Evolutionary conservation across 2,888 invertebrate species (phyloP), one percentile per base, ranked within the genome.

Genomic region (Thalpophila matura): DNA sequence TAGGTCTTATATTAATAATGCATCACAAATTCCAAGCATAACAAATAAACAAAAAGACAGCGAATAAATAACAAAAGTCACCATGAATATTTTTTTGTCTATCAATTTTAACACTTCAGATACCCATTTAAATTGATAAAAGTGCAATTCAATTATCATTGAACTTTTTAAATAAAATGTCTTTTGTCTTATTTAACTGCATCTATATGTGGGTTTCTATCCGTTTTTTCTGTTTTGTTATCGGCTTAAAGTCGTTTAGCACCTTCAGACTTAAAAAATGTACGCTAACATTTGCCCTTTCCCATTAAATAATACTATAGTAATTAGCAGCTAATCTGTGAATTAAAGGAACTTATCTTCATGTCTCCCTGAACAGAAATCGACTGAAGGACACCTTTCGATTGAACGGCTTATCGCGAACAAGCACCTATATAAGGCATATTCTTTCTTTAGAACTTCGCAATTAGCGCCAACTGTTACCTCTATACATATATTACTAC

Each of bases 71-170:
- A 65, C 38, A n/a, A 51, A 64, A 70, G 58, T 55, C 50, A 4
- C n/a, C 12, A 45, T 55, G 14, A 29, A 37, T 12, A 18, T 6
- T 9, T 66, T 74, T 71, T 74, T 74, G 26, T 38, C 3, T 38
- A 37, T 47, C 3, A 61, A 58, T 56, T 75, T 61, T 43, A 71
- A 75, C 76, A 75, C 71, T 74, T 70, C 26, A 14, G 16, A 49
- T 27, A n/a, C 1, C 51, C 43, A 71, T 71, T 71, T 58, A 56
- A 56, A 71, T 74, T 71, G 72, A 67, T 67, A 53, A 75, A 46
- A 66, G 33, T 47, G 55, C 55, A 56, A 57, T 75, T 66, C 29
- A 62, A 71, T 74, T 67, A 67, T 57, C 76, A 71, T 63, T 76
- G 76, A 74, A 71, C 67, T 72, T 74, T 54, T 59, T 12, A 54